Conservation (phyloP, 2,113 vertebrate species). For the Cololabis saira region DNA sequence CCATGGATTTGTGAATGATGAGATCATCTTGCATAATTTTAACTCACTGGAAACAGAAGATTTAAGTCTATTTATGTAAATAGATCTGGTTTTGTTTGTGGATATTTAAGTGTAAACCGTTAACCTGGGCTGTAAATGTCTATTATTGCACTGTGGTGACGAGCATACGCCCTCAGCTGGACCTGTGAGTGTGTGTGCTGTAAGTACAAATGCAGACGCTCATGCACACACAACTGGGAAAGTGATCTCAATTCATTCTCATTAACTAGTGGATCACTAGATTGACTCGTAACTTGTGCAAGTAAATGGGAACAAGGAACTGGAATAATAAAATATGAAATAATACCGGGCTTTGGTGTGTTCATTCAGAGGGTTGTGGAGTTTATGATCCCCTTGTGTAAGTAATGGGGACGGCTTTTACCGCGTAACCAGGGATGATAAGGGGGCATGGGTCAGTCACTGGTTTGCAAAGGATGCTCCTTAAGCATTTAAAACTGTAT, state of each 20-base stretch:
- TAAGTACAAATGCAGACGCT: constrained; percentile 25
- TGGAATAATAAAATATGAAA: constrained; percentile 74
- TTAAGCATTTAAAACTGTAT: background rate
- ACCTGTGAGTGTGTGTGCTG: constrained; percentile 39
- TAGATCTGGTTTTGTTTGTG: constrained; percentile 66
- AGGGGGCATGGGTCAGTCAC: too few relatives aligned
- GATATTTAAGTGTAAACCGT: constrained; percentile 78
- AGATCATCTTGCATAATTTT: constrained; percentile 74
- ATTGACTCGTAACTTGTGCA: constrained; percentile 67
- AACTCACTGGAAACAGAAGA: constrained; percentile 84
- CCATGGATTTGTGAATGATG: constrained; percentile 74
- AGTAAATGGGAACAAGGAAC: constrained; percentile 77
- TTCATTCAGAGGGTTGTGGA: constrained; percentile 3
- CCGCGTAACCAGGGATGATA: too few relatives aligned
- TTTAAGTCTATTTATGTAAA: constrained; percentile 84
- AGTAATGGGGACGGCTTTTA: too few relatives aligned
- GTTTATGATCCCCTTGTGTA: background rate
- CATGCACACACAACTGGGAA: constrained; percentile 27
- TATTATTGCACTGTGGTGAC: constrained; percentile 62
- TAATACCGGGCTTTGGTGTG: background rate
- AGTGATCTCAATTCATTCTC: constrained; percentile 44
- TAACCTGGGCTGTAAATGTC: constrained; percentile 52
- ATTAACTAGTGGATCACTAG: constrained; percentile 60
- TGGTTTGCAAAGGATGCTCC: too few relatives aligned
- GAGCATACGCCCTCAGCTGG: constrained; percentile 50